Percentiles rank a stretch among this genome's conserved stretches.
These are phyloP conservation scores for Morpho deidamia DNA, from an alignment of 2,888 invertebrate species.

Conservation along the genomic window DNA sequence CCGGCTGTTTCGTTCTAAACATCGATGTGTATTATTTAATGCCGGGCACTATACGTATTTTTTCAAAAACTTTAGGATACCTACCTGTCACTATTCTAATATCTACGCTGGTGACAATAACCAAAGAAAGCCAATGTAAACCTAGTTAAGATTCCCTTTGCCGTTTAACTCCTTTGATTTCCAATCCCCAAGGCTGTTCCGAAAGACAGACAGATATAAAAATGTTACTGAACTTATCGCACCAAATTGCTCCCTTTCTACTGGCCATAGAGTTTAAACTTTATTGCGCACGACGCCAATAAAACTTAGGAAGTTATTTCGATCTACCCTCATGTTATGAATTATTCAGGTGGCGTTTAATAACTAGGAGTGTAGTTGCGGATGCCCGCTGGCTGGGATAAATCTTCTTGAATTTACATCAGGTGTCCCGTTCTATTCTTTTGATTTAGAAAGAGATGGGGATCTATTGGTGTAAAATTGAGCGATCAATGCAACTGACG, in stretches of 20 bases:
- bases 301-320: conserved; percentile 50
- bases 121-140: conserved; percentile 40
- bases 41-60: too few species aligned
- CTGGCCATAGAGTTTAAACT: conserved; percentile 48
- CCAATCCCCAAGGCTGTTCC: conserved; percentile 39
- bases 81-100: not conserved
- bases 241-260: conserved; percentile 35
- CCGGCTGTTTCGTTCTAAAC: too few species aligned
- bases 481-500: conserved; percentile 31
- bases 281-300: conserved; percentile 34
- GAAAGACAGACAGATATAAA: conserved; percentile 31
- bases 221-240: conserved; percentile 27
- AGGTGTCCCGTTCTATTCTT: conserved; percentile 38
- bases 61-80: not conserved
- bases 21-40: too few species aligned
- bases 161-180: conserved; percentile 45
- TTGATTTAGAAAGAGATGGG: conserved; percentile 34
- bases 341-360: conserved; percentile 72
- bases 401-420: conserved; percentile 30
- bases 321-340: conserved; percentile 65
- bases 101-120: conserved; percentile 19
- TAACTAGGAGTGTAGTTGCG: conserved; percentile 56
- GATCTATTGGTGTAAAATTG: conserved; percentile 27
- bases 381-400: conserved; percentile 35
- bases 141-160: conserved; percentile 33